Evolutionary conservation across 1,140 invertebrate species (phyloP).

Genomic region (Leptinotarsa lineolata): DNA sequence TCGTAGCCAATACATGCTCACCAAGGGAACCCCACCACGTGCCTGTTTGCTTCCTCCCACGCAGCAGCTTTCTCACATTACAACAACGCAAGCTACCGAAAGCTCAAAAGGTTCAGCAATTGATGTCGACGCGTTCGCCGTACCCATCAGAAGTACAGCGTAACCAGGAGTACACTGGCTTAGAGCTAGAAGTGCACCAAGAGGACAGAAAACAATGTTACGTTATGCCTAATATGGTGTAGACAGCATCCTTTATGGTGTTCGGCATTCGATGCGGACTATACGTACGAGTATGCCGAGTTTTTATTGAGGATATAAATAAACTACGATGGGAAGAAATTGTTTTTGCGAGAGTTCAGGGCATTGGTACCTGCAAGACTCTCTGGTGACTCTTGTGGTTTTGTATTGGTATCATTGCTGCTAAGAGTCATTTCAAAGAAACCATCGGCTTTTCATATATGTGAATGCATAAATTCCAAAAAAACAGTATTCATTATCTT

Average conservation of each 20-base stretch:
- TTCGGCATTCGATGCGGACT: constrained; percentile 7
- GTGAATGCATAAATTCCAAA: too few relatives aligned
- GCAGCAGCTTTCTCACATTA: background rate
- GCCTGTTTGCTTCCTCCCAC: background rate
- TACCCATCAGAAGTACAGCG: background rate
- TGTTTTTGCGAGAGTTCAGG: constrained; percentile 21
- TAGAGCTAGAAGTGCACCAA: constrained; percentile 13
- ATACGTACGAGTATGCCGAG: constrained; percentile 13
- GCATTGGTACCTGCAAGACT: constrained; percentile 4
- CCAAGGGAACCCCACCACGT: background rate
- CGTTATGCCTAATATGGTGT: constrained; percentile 38
- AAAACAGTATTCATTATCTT: too few relatives aligned
- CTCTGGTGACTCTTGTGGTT: background rate
- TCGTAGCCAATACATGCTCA: constrained; percentile 7
- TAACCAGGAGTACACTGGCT: constrained; percentile 22
- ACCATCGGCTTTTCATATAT: too few relatives aligned
- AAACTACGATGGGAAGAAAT: constrained; percentile 33
- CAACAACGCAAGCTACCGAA: background rate
- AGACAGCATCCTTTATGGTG: constrained; percentile 32
- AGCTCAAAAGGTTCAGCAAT: background rate
- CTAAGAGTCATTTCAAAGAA: too few relatives aligned
- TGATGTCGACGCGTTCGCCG: background rate
- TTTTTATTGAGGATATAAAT: constrained; percentile 42
- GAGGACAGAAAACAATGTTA: constrained; percentile 41
- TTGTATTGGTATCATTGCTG: background rate